phyloP scores from a whole-genome alignment of 2,113 vertebrate species.

The Dermatemys mawii region DNA sequence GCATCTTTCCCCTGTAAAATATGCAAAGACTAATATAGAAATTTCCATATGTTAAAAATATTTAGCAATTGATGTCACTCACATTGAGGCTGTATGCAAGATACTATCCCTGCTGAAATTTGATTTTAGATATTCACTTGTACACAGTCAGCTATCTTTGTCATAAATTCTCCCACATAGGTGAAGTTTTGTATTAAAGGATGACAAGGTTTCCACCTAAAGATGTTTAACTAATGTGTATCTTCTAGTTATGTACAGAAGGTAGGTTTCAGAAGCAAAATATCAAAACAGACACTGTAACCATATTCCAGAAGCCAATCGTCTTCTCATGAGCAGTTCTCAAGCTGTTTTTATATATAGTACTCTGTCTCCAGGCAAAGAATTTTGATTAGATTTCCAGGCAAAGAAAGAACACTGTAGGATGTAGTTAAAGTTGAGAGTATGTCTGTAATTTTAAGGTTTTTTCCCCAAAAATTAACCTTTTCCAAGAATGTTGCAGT shows the following conservation, averaged over 20 bases:
- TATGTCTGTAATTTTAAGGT: neutral
- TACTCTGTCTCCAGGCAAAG: neutral
- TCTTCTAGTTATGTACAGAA: neutral
- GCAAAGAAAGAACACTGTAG: neutral
- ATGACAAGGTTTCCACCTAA: rapidly evolving
- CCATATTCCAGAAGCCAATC: neutral
- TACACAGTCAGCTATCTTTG: neutral
- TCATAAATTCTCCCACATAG: neutral
- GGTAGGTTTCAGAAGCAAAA: neutral
- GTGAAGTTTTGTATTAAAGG: neutral
- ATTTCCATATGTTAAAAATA: neutral
- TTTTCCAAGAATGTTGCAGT: neutral
- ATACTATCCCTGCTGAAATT: neutral
- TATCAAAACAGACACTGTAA: neutral
- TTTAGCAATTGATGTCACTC: neutral
- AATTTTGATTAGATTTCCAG: neutral
- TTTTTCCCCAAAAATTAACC: neutral
- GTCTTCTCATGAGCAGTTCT: neutral
- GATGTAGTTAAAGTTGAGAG: neutral
- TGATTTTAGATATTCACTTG: neutral
- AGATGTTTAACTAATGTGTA: neutral
- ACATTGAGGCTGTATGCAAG: neutral
- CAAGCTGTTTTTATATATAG: neutral
- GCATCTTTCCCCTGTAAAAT: neutral
- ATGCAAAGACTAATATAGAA: neutral